Conservation (phyloP, 1,140 invertebrate genomes). For the Ceratina japonica region DNA sequence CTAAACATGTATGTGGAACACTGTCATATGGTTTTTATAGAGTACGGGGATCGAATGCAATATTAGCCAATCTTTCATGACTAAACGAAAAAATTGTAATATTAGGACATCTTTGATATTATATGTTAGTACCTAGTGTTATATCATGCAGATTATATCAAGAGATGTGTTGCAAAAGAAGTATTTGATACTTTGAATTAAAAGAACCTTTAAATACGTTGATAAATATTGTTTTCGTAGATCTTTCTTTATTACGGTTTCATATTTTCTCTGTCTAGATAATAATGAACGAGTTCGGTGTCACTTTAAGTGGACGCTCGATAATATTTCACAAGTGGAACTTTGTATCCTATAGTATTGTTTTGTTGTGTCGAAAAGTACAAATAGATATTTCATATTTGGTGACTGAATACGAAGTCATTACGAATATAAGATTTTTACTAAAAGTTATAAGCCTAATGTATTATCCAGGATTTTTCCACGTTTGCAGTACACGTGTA, state of each 20-base stretch:
- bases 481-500: conserved; percentile 51
- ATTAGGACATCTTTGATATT: conserved; percentile 51
- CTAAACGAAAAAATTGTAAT: conserved; percentile 42
- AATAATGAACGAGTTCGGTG: conserved; percentile 33
- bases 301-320: conserved; percentile 19
- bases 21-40: conserved; percentile 54
- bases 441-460: conserved; percentile 52
- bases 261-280: conserved; percentile 34
- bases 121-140: conserved; percentile 58
- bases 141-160: conserved; percentile 53
- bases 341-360: conserved; percentile 47
- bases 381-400: conserved; percentile 61
- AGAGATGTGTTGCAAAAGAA: conserved; percentile 53
- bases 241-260: conserved; percentile 46
- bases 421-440: conserved; percentile 56
- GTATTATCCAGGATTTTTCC: conserved; percentile 47
- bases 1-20: conserved; percentile 40
- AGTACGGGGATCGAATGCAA: conserved; percentile 44
- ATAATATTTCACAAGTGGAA: conserved; percentile 25
- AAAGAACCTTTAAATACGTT: conserved; percentile 45
- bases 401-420: conserved; percentile 47
- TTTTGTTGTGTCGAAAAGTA: conserved; percentile 60
- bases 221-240: conserved; percentile 42
- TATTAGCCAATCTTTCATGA: conserved; percentile 55
- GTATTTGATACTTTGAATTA: conserved; percentile 49